These are phyloP conservation scores for Embidobia sp. DNA, from an alignment of 2,888 invertebrate genomes.

Conservation along the genomic window DNA sequence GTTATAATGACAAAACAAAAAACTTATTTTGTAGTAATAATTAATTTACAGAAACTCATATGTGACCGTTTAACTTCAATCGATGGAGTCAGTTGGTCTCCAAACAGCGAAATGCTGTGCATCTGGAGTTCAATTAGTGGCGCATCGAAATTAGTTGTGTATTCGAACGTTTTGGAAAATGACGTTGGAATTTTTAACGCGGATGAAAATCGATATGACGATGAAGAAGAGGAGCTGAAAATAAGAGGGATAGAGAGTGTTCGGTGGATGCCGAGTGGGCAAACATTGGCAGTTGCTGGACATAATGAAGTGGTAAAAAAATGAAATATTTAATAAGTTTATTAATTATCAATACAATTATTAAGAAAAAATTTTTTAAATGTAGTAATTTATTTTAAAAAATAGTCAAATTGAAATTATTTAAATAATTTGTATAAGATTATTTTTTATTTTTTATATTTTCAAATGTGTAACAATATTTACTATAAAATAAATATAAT, in stretches of 20 bases:
- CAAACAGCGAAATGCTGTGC: conserved; percentile 76
- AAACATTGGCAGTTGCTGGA: conserved; percentile 76
- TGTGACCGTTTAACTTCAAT: conserved; percentile 75
- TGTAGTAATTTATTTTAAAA: too few species aligned
- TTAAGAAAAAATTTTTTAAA: background rate
- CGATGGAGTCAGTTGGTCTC: conserved; percentile 78
- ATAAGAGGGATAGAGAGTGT: conserved; percentile 76
- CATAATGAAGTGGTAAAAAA: conserved; percentile 76
- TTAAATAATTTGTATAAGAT: too few species aligned
- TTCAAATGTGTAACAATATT: too few species aligned
- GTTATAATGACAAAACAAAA: background rate
- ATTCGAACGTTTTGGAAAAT: conserved; percentile 73
- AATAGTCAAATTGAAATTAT: too few species aligned
- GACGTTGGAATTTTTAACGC: conserved; percentile 75
- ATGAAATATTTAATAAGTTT: conserved; percentile 1
- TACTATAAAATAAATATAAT: too few species aligned
- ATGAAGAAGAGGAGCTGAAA: conserved; percentile 52
- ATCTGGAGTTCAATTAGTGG: conserved; percentile 77
- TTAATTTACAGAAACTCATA: conserved; percentile 74
- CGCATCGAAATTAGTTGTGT: conserved; percentile 75
- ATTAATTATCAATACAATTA: background rate
- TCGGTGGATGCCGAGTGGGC: conserved; percentile 77
- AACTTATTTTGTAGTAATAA: too few species aligned
- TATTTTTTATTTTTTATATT: too few species aligned
- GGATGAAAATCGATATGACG: conserved; percentile 47